Evolutionary conservation across 64 coral and sea anemone genomes (phyloP).

Genomic region (Dendronephthya gigantea): DNA sequence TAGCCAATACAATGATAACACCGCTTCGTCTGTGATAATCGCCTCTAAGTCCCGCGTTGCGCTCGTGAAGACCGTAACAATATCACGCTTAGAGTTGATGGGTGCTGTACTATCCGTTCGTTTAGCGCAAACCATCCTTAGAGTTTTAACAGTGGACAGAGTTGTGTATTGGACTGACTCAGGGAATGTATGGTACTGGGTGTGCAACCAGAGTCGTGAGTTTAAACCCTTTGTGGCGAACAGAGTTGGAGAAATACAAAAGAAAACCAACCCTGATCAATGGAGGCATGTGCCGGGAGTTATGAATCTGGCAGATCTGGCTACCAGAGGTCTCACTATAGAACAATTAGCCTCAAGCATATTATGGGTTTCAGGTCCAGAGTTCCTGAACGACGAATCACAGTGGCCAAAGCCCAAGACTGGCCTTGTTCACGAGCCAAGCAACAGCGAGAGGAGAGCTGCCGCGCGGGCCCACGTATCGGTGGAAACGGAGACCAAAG

Average conservation of each 20-base stretch:
- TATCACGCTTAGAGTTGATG: conserved; percentile 45
- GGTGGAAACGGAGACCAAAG: background rate
- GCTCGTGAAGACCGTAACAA: conserved; percentile 13
- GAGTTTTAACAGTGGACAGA: background rate
- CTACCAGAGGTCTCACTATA: conserved; percentile 22
- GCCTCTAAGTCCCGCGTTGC: conserved; percentile 32
- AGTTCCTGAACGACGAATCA: background rate
- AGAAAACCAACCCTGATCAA: conserved; percentile 21
- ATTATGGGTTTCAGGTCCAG: background rate
- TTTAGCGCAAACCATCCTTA: conserved; percentile 22
- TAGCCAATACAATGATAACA: background rate
- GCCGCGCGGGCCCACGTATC: background rate
- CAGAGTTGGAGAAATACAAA: conserved; percentile 30
- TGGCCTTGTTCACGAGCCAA: background rate
- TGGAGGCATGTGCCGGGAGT: conserved; percentile 34
- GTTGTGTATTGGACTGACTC: conserved; percentile 42
- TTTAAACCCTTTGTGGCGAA: conserved; percentile 26
- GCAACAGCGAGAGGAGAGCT: background rate
- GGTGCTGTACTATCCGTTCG: conserved; percentile 25
- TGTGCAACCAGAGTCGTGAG: conserved; percentile 11
- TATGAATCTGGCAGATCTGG: conserved; percentile 26
- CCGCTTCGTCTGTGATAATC: conserved; percentile 3
- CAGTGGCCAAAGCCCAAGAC: background rate
- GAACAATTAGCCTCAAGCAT: background rate
- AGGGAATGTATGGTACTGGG: no score